Evolutionary conservation across 2,888 invertebrate species (phyloP), one percentile per base, ranked within the genome.

Genomic region (Lottia scabra): DNA sequence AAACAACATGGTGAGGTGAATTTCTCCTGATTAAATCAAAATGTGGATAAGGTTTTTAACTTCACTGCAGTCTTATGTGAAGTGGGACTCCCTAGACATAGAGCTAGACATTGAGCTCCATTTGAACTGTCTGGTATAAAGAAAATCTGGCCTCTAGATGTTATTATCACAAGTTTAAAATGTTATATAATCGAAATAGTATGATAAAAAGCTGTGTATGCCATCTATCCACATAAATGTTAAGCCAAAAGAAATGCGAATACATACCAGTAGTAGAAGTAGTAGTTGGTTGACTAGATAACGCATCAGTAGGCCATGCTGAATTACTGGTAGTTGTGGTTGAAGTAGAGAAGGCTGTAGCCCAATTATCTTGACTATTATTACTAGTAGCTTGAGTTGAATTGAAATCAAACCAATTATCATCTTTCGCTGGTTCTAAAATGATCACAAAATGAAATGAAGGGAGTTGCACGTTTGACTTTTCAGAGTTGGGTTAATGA

Each of bases 281-380:
- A 23, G 56, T 4, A 23, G 19, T 56, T 23, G 73, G 30, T 71
- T 80, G 80, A 78, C 77, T 81, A 75, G 81, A 77, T 67, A 83
- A 82, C 15, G 78, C 71, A 67, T 76, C 78, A 23, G 83, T 74
- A 44, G 76, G 77, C 82, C 82, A 82, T 23, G 71, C 75, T 66
- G 74, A 71, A 6, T 65, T 15, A 15, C 72, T 56, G 19, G 68
- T 56, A 8, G 68, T 56, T 4, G 70, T 38, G 30, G 73, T 70
- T 19, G 71, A n/a, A 12, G 71, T 38, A 23, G 72, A 26, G 67
- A 78, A 78, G 30, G 76, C 78, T 43, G 75, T 71, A 27, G 76
- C 76, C 79, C 79, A 78, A 13, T 65, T 73, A 46, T 73, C 74
- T 15, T 43, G 70, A 26, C 43, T 63, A 30, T 68, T 27, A 48